Base-by-base conservation (phyloP, 92 coral and sea anemone species). In the Siderastrea siderea region DNA sequence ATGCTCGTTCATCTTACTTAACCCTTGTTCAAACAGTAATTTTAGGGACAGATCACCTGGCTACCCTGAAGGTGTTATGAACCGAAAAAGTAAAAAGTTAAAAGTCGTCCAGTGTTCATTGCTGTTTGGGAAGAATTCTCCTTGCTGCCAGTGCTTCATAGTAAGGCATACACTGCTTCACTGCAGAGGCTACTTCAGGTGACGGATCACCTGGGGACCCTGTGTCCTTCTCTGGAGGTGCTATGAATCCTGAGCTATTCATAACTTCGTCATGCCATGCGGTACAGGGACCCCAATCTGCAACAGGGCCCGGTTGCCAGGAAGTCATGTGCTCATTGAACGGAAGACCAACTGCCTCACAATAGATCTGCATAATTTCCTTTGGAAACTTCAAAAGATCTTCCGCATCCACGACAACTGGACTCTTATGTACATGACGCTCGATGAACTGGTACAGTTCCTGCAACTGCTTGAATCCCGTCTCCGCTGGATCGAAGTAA, bases 221-320 rank as follows among this genome's bases (percentile, higher is more conserved):
- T 80, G 62, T 72, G 51, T 16, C 47, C 6, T 58, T 58, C 51
- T 58, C 43, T 12, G 12, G 48, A 26, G 61, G 74, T 45, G 93
- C 79, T 26, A 82, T 87, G 70, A 97, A 95, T 10, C 99, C 99
- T 1, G 98, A 90, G 78, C 98, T 95, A 70, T 93, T 95, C 46
- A 97, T 67, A 6, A 94, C 99, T 57, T 94, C 93, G 48, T 97
- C 97, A 54, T 97, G 98, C 99, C 99, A 97, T 12, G 97, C 99
- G 1, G 93, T 90, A 97, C 99, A 97, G 16, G 68, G 64, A n/a
- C 4, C 96, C 98, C 98, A 97, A 61, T 97, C 98, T 0, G 97
- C 93, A 3, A 97, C 84, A 13, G 96, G 95, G 15, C 98, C 95
- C 8, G 99, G 97, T 46, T 95, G 92, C 99, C 99, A 97, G 0